phyloP scores from a whole-genome alignment of 2,888 invertebrate genomes.

The Atethmia centrago region DNA sequence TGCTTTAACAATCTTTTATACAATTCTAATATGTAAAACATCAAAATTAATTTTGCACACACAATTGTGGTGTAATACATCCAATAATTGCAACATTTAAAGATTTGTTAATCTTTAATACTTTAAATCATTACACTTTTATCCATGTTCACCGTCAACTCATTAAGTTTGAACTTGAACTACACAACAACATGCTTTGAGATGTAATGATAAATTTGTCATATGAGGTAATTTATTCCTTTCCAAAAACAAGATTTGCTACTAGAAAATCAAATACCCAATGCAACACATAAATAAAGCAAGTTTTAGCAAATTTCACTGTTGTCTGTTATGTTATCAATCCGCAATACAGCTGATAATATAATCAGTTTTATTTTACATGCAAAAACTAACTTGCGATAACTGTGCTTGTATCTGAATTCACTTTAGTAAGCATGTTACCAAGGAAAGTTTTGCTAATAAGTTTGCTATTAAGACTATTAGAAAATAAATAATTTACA shows the following conservation, averaged over 20 bases:
- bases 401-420: conserved; percentile 51
- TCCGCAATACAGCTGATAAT: conserved; percentile 54
- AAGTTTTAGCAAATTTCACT: conserved; percentile 46
- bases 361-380: conserved; percentile 46
- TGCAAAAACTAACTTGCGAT: conserved; percentile 56
- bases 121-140: conserved; percentile 47
- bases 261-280: conserved; percentile 41
- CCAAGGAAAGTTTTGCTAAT: conserved; percentile 45
- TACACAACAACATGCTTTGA: conserved; percentile 29
- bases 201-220: conserved; percentile 45
- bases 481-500: conserved; percentile 61
- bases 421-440: conserved; percentile 60
- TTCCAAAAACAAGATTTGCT: conserved; percentile 30
- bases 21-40: conserved; percentile 12
- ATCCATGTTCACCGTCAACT: conserved; percentile 30
- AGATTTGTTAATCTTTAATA: conserved; percentile 51
- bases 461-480: conserved; percentile 57
- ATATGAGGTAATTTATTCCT: conserved; percentile 62
- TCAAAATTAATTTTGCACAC: conserved; percentile 34
- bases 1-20: conserved; percentile 18
- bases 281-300: conserved; percentile 43
- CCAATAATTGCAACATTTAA: conserved; percentile 45
- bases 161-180: conserved; percentile 27
- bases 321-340: conserved; percentile 42
- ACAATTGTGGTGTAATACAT: conserved; percentile 30